A percentile compares a stretch with the other conserved stretches of the same genome.
Conservation (phyloP, 2,888 invertebrate genomes). For the Saturnia pavonia region DNA sequence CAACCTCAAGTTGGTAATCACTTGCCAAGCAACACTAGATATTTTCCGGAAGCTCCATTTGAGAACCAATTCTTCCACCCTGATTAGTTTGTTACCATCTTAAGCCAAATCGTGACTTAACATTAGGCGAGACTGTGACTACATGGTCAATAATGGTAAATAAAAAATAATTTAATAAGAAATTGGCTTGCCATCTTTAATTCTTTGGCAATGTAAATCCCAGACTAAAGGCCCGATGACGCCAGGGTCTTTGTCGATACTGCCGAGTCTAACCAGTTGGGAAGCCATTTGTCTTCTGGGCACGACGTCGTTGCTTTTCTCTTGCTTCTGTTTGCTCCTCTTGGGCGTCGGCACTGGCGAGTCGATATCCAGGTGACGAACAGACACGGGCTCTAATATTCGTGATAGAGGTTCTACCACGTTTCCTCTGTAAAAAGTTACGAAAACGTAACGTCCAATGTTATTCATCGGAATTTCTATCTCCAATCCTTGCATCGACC, state of each 20-base stretch:
- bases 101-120: no score
- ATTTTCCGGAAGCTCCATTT: no score
- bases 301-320: slow-evolving; percentile 50
- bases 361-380: slow-evolving; percentile 85
- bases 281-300: slow-evolving; percentile 72
- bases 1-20: no score
- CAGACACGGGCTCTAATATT: slow-evolving; percentile 90
- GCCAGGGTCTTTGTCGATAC: slow-evolving; percentile 90
- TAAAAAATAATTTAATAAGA: neutral
- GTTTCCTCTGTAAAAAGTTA: slow-evolving; percentile 78
- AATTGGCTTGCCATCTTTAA: slow-evolving; percentile 73
- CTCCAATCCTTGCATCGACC: no score
- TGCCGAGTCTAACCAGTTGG: slow-evolving; percentile 84
- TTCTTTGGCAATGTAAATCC: slow-evolving; percentile 88
- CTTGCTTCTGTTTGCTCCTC: slow-evolving; percentile 35
- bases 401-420: slow-evolving; percentile 90
- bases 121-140: neutral
- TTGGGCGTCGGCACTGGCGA: slow-evolving; percentile 59
- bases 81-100: no score
- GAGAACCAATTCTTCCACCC: no score
- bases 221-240: slow-evolving; percentile 92
- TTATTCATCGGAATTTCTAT: neutral
- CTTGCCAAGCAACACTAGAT: no score
- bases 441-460: neutral
- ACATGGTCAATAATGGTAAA: neutral